Base-by-base conservation (phyloP, 2,797 vertebrate species). In the Crenuchus spilurus region DNA sequence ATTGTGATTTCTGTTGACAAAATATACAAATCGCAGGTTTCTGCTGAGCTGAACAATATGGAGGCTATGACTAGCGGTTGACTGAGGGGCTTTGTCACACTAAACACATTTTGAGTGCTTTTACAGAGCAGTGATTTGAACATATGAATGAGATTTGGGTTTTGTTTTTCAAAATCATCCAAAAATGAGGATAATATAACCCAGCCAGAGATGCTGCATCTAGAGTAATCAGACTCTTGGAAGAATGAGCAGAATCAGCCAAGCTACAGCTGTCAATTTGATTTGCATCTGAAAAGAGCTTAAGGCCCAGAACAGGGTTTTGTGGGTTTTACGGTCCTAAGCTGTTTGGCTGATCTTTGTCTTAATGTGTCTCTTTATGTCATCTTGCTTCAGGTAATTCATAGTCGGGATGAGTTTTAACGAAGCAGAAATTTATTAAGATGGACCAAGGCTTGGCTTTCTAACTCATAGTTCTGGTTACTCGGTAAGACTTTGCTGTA, bases 21-120 rank as follows among this genome's bases (percentile, higher is more conserved):
- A 80, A 80, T 76, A 82, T 60, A 72, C 77, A 74, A 70, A 70
- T 76, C 30, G 35, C 54, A 49, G 31, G 66, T 67, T 71, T 70
- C 66, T 58, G 61, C 62, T 54, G 31, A 37, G 73, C 41, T 26
- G 28, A 64, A 64, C 39, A 62, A 44, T 76, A 26, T 33, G 14
- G 26, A 51, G 33, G 57, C 9, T 66, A 13, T 42, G n/a, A 46
- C 64, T 26, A 37, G 20, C 13, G 14, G 35, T 52, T 65, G 35
- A 37, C 5, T 35, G 62, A 62, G 65, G 20, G 39, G 63, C 48
- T 46, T 26, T 63, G 63, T 58, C 14, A 28, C 41, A 31, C 13
- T 9, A 28, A 57, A 64, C 33, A 26, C 51, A 28, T 10, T 16
- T 28, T 42, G 46, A n/a, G 10, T 20, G 7, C 16, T 20, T 14